Conservation (phyloP, 2,113 vertebrate species). For the Chlamydotis undulata region DNA sequence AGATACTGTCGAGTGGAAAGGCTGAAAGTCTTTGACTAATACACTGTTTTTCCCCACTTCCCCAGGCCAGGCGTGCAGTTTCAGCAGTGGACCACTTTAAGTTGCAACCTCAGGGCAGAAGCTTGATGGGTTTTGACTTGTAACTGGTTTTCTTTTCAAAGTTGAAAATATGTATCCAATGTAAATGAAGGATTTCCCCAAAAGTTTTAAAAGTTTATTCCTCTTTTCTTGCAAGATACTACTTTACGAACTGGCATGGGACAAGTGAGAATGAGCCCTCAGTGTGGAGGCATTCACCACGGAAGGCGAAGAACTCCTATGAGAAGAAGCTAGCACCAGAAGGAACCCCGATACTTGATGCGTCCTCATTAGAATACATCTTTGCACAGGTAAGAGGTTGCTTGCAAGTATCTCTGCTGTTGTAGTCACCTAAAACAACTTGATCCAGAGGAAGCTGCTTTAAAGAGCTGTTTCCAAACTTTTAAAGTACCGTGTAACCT, state of each 20-base stretch:
- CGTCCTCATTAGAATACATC: slow-evolving; percentile 88
- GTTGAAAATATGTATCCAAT: background rate
- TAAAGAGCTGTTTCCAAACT: background rate
- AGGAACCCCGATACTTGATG: slow-evolving; percentile 89
- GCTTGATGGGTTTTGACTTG: accelerated
- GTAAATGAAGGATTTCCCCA: background rate
- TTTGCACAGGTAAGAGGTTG: slow-evolving; percentile 87
- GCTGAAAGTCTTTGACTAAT: background rate
- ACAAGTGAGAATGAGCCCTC: slow-evolving; percentile 88
- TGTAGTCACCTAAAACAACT: accelerated
- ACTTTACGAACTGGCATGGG: slow-evolving; percentile 97
- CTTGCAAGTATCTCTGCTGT: background rate
- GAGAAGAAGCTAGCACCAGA: slow-evolving; percentile 81
- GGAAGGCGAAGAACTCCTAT: slow-evolving; percentile 79
- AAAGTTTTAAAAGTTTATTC: background rate
- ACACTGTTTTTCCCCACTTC: background rate
- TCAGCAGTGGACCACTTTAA: background rate
- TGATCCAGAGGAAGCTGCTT: background rate
- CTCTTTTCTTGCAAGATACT: slow-evolving; percentile 79
- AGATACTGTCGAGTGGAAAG: background rate
- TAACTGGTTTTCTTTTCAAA: background rate
- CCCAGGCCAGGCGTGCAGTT: background rate
- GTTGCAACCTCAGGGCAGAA: background rate
- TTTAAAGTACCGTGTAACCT: accelerated
- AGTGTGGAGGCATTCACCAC: slow-evolving; percentile 91